Conservation (phyloP, 1,140 invertebrate genomes). For the Solen grandis region DNA sequence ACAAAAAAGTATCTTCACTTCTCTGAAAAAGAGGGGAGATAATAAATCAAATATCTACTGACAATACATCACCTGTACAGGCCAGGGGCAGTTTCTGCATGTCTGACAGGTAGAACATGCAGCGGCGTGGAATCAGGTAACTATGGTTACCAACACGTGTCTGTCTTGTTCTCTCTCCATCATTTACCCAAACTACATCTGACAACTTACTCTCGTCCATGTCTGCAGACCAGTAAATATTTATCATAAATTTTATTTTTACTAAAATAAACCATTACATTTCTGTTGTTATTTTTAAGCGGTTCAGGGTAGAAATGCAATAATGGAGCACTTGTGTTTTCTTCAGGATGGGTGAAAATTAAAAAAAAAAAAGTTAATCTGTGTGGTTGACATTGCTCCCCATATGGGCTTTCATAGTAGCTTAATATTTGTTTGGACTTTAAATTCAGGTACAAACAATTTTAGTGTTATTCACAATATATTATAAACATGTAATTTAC, state of each 20-base stretch:
- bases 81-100: conserved; percentile 25
- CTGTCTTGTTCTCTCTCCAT: conserved; percentile 20
- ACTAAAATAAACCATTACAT: not conserved
- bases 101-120: conserved; percentile 63
- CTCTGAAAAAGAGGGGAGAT: not conserved
- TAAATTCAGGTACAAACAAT: no score
- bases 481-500: no score
- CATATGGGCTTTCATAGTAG: no score
- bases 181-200: conserved; percentile 28
- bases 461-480: no score
- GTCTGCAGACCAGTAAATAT: no score
- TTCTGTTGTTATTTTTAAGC: not conserved
- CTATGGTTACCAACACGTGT: conserved; percentile 28
- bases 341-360: no score
- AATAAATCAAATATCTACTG: not conserved
- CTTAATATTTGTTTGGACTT: no score
- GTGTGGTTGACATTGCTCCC: no score
- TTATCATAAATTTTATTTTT: no score
- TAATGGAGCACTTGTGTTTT: no score
- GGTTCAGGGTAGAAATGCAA: conserved; percentile 13
- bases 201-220: not conserved
- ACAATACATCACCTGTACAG: not conserved
- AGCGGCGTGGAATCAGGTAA: conserved; percentile 61
- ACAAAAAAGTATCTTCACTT: no score
- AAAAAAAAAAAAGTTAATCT: no score